These are phyloP conservation scores for Drosophila ficusphila DNA, from an alignment of 1,140 invertebrate species.

Conservation along the genomic window DNA sequence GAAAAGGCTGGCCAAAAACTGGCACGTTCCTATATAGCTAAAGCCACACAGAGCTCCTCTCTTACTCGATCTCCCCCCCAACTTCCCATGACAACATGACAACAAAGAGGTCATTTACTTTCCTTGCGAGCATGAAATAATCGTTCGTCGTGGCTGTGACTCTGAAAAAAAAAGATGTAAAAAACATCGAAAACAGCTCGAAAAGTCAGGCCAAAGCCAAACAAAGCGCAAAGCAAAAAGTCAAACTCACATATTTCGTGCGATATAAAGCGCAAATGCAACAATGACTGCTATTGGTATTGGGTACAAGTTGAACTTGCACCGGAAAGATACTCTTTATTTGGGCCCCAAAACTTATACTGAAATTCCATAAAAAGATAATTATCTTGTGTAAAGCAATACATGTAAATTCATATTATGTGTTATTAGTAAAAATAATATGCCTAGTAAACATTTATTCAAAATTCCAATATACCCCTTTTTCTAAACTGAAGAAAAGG, in stretches of 20 bases:
- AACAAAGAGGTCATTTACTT: conserved; percentile 81
- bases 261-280: conserved; percentile 44
- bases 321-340: background rate
- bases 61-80: conserved; percentile 18
- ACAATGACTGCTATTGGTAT: conserved; percentile 23
- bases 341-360: background rate
- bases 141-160: conserved; percentile 59
- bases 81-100: conserved; percentile 57
- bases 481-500: conserved; percentile 1
- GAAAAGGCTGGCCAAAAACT: conserved; percentile 56
- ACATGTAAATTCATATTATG: no score
- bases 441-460: no score
- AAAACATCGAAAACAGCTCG: conserved; percentile 49
- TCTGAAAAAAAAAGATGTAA: conserved; percentile 22
- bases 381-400: background rate
- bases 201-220: conserved; percentile 50
- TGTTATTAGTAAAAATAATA: no score
- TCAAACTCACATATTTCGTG: conserved; percentile 50
- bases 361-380: background rate
- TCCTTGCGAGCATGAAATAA: conserved; percentile 80
- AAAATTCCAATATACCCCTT: conserved; percentile 7
- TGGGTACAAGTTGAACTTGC: background rate
- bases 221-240: conserved; percentile 53
- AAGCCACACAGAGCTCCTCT: background rate
- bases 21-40: conserved; percentile 50